Percentiles rank a stretch among this genome's conserved stretches.
Evolutionary conservation across 1,140 invertebrate species (phyloP).

Genomic region (Aphidius ervi): DNA sequence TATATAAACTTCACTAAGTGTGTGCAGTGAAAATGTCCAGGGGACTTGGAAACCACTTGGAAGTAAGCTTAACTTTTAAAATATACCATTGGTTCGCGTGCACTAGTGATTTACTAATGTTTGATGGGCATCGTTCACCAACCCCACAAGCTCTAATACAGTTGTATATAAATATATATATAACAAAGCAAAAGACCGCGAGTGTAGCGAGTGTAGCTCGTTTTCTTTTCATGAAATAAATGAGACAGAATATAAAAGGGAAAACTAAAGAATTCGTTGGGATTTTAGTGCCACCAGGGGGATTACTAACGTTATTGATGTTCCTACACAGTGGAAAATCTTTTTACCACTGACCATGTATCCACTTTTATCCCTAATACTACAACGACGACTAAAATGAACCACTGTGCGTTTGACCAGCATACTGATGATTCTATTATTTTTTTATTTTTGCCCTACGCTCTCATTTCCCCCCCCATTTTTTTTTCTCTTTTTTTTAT

Average conservation of each 20-base stretch:
- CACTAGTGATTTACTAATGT: slow-evolving; percentile 42
- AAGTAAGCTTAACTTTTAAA: slow-evolving; percentile 38
- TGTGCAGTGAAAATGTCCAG: too few species aligned
- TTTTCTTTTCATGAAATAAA: not conserved
- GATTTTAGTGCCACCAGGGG: slow-evolving; percentile 12
- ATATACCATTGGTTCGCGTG: slow-evolving; percentile 35
- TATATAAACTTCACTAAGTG: too few species aligned
- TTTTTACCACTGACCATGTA: slow-evolving; percentile 7
- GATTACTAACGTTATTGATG: slow-evolving; percentile 12
- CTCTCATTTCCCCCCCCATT: too few species aligned
- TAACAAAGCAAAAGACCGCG: not conserved
- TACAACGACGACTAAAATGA: not conserved
- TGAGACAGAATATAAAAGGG: not conserved
- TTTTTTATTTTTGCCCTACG: not conserved
- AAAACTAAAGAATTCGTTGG: slow-evolving; percentile 4
- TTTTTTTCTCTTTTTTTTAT: not conserved
- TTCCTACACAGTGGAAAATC: slow-evolving; percentile 5
- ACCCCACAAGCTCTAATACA: too few species aligned
- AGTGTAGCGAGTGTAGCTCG: not conserved
- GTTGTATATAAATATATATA: too few species aligned
- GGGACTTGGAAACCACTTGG: slow-evolving; percentile 3
- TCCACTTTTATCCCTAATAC: not conserved
- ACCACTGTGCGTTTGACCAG: not conserved
- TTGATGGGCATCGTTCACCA: slow-evolving; percentile 1
- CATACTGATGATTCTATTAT: slow-evolving; percentile 12